Evolutionary conservation across 2,888 invertebrate species (phyloP).

Genomic region (Phasia obesa): DNA sequence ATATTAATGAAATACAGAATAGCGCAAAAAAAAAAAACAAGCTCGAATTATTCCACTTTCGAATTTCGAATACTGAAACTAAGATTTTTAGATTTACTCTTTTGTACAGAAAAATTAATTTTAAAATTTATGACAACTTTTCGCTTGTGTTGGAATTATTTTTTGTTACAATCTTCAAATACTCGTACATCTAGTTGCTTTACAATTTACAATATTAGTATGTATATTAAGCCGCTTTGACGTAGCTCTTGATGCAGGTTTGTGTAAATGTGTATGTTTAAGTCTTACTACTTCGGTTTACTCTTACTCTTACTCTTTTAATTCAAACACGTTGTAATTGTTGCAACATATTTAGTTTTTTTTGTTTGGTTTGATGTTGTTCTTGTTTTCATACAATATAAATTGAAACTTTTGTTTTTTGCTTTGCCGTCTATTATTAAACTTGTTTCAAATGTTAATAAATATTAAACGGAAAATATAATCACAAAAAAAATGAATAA

Average conservation of each 20-base stretch:
- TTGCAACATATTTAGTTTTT: constrained; percentile 69
- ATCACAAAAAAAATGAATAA: constrained; percentile 5
- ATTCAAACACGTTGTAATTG: constrained; percentile 67
- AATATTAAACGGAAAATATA: constrained; percentile 33
- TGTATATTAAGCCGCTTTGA: background rate
- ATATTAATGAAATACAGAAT: too few relatives aligned
- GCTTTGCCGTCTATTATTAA: constrained; percentile 53
- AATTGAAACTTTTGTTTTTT: constrained; percentile 14
- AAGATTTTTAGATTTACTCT: too few relatives aligned
- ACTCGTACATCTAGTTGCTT: too few relatives aligned
- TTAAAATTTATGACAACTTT: too few relatives aligned
- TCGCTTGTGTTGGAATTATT: too few relatives aligned
- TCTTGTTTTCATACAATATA: constrained; percentile 33
- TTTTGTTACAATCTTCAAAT: too few relatives aligned
- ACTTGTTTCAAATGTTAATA: constrained; percentile 70
- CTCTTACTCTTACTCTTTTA: constrained; percentile 56
- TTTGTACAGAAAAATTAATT: too few relatives aligned
- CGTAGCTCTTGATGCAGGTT: background rate
- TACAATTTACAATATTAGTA: background rate
- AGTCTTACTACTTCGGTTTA: constrained; percentile 33
- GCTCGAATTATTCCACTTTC: too few relatives aligned
- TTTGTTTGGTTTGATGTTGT: constrained; percentile 47
- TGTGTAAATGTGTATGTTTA: constrained; percentile 8
- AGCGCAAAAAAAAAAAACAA: too few relatives aligned
- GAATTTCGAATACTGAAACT: too few relatives aligned